phyloP scores from a whole-genome alignment of 1,140 invertebrate genomes.

The Caenorhabditis inopinata region DNA sequence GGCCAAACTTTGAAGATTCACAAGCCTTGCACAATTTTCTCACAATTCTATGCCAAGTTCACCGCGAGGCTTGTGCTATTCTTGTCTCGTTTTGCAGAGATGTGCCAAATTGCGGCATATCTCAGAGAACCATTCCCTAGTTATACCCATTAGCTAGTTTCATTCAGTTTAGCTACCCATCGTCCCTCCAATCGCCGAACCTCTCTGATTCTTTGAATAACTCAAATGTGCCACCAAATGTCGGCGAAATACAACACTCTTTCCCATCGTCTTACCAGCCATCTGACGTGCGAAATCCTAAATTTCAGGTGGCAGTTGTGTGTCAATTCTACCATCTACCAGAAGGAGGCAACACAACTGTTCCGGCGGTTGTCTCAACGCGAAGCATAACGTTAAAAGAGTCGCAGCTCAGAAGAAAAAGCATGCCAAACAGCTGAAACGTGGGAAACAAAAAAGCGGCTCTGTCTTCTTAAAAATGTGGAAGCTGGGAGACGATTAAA shows the following conservation, averaged over 20 bases:
- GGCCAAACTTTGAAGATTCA: too few relatives aligned
- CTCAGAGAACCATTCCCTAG: too few relatives aligned
- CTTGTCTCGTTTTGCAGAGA: too few relatives aligned
- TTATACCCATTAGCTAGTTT: too few relatives aligned
- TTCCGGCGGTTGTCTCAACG: background rate
- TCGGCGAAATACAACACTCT: conserved; percentile 27
- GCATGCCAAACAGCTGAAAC: conserved; percentile 26
- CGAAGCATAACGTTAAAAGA: background rate
- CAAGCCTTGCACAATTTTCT: too few relatives aligned
- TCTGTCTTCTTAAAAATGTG: background rate
- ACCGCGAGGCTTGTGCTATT: too few relatives aligned
- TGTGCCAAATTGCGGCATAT: too few relatives aligned
- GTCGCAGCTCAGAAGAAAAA: too few relatives aligned
- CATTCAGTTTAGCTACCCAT: too few relatives aligned
- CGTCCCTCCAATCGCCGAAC: too few relatives aligned
- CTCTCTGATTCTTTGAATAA: background rate
- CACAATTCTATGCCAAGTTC: too few relatives aligned
- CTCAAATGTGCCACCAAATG: conserved; percentile 18
- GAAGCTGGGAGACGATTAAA: background rate
- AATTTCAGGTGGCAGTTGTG: conserved; percentile 28
- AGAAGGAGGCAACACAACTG: background rate
- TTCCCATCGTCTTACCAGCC: background rate
- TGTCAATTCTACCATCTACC: conserved; percentile 7
- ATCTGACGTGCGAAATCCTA: conserved; percentile 19
- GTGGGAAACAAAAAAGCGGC: conserved; percentile 13